Evolutionary conservation across 2,888 invertebrate species (phyloP), one percentile per base, ranked within the genome.

Genomic region (Melolontha melolontha): DNA sequence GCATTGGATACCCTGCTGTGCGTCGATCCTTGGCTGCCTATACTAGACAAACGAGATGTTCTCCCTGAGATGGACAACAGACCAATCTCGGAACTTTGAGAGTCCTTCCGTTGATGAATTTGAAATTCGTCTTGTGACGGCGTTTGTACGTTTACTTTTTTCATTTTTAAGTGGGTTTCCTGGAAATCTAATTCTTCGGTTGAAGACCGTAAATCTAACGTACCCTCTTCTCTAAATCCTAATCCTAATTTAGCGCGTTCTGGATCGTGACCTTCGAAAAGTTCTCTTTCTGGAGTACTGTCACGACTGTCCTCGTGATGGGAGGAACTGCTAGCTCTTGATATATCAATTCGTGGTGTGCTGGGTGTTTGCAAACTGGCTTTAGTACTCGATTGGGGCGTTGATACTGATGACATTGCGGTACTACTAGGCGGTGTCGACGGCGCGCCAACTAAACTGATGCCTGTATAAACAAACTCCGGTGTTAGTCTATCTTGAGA

Each of bases 111-210:
- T 69, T 86, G 85, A 57, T 80, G 84, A 49, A 73, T 72, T 72
- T 74, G 75, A 68, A 75, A 75, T 34, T 75, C 75, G 29, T 77
- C 79, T 34, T 81, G 80, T 55, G 75, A 77, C 1, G 66, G 52
- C 22, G 76, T 73, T 44, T 81, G 79, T 50, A 81, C 79, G 70
- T 78, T 83, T 74, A 85, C 84, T 73, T 77, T 78, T 81, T 83
- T 78, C 64, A 75, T 73, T 42, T 73, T 71, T 29, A 79, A 77
- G 64, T 79, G 75, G 42, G 88, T 86, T 82, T 94, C 94, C 78
- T 93, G 90, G 79, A 93, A 91, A 75, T 93, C 93, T 71, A 95
- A 86, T 84, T 95, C 95, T 82, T 95, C 95, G 11, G 95, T 95
- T 71, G 94, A 95, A 66, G 93, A 93, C 75, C 94, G 88, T 74